phyloP scores from a whole-genome alignment of 2,888 invertebrate species.

The Gastrophysa polygoni region DNA sequence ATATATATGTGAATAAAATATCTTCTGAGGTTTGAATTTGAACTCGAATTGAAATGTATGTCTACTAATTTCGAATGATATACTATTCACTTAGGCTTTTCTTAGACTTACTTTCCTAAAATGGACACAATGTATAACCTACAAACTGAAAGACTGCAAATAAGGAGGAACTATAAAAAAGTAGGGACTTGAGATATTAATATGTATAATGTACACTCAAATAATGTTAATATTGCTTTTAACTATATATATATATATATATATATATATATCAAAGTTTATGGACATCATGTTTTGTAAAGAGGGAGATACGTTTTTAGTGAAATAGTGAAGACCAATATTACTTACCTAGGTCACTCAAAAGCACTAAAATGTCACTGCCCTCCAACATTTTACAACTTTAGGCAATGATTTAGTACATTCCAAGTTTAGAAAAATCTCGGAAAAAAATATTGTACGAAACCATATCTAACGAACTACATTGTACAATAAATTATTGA shows the following conservation, averaged over 20 bases:
- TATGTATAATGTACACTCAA: slow-evolving; percentile 4
- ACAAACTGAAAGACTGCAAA: slow-evolving; percentile 16
- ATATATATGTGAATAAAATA: no score
- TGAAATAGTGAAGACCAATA: slow-evolving; percentile 25
- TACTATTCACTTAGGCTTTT: no score
- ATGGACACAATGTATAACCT: no score
- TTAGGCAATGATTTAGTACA: slow-evolving; percentile 7
- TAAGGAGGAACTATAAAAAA: neutral
- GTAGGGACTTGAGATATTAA: neutral
- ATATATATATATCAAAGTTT: slow-evolving; percentile 28
- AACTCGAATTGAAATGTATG: no score
- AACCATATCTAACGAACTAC: slow-evolving; percentile 21
- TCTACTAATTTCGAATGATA: neutral
- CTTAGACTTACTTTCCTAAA: no score
- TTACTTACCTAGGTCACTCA: slow-evolving; percentile 2
- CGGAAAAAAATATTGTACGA: slow-evolving; percentile 8
- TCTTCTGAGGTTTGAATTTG: neutral
- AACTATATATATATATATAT: no score
- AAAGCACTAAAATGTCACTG: slow-evolving; percentile 22
- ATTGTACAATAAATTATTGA: slow-evolving; percentile 21
- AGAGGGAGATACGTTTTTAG: slow-evolving; percentile 26
- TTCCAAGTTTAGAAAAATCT: slow-evolving; percentile 18
- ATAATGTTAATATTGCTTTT: slow-evolving; percentile 38
- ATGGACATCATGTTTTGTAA: slow-evolving; percentile 19
- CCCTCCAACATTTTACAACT: slow-evolving; percentile 16